Evolutionary conservation across 2,888 invertebrate species (phyloP).

Genomic region (Hyposoter dolosus): DNA sequence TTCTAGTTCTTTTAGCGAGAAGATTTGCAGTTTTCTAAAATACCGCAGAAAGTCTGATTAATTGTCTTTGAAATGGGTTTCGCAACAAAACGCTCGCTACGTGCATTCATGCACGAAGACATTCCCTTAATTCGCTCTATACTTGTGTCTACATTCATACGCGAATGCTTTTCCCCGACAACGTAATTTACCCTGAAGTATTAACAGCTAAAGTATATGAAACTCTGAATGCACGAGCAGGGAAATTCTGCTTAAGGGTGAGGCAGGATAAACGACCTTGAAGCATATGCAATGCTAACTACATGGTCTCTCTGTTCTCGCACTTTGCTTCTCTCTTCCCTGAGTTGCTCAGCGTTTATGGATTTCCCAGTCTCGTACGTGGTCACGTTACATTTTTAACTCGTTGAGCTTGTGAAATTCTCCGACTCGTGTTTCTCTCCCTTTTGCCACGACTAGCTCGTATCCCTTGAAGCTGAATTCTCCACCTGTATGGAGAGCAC

Average conservation of each 20-base stretch:
- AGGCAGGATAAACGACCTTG: slow-evolving; percentile 52
- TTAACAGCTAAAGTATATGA: slow-evolving; percentile 1
- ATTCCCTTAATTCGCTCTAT: neutral
- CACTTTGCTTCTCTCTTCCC: neutral
- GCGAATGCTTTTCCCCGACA: neutral
- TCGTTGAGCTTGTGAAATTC: slow-evolving; percentile 14
- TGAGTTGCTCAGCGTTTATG: neutral
- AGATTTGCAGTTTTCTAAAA: neutral
- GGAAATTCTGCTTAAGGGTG: slow-evolving; percentile 32
- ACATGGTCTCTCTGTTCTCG: neutral
- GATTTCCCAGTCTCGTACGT: slow-evolving; percentile 32
- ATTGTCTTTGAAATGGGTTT: neutral
- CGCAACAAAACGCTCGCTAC: neutral
- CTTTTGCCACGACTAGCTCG: neutral
- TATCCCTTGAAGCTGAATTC: slow-evolving; percentile 1
- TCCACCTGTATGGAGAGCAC: neutral
- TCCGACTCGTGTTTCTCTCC: neutral
- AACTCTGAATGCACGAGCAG: slow-evolving; percentile 22
- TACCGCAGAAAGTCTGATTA: neutral
- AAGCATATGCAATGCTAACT: slow-evolving; percentile 53
- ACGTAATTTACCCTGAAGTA: slow-evolving; percentile 29
- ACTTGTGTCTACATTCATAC: neutral
- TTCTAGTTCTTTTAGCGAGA: neutral
- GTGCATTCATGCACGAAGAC: neutral
- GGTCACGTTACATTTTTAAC: slow-evolving; percentile 34